These are phyloP conservation scores for Bolborhynchus lineola DNA, from an alignment of 2,113 vertebrate species.

Conservation along the genomic window DNA sequence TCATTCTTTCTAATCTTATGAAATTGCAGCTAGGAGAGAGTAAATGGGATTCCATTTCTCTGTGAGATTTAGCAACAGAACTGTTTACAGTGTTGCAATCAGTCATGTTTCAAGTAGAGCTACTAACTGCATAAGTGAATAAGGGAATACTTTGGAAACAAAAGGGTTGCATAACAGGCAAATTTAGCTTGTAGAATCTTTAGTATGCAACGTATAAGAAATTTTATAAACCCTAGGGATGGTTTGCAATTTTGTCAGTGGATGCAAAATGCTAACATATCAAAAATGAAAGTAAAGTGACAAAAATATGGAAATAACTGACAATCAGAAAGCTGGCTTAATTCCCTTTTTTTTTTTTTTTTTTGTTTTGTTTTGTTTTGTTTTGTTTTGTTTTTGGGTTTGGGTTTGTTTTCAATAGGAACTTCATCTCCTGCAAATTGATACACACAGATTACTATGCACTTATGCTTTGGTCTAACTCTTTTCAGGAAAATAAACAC, in stretches of 20 bases:
- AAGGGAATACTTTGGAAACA: conserved; percentile 30
- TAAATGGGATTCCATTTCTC: conserved; percentile 47
- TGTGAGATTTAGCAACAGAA: conserved; percentile 27
- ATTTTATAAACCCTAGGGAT: background rate
- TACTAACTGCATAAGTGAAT: conserved; percentile 46
- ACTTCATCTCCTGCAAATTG: background rate
- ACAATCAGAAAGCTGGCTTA: background rate
- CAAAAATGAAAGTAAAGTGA: background rate
- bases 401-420: background rate
- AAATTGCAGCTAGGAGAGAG: background rate
- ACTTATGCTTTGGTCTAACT: background rate
- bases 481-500: background rate
- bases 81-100: conserved; percentile 45
- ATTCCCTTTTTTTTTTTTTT: background rate
- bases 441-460: background rate
- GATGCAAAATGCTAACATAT: background rate
- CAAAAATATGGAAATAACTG: background rate
- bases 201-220: background rate
- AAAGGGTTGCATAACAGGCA: conserved; percentile 31
- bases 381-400: background rate
- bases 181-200: conserved; percentile 16
- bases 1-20: background rate
- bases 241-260: background rate
- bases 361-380: too few relatives aligned
- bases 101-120: conserved; percentile 51